phyloP scores from a whole-genome alignment of 2,113 vertebrate species.

The Indri indri region DNA sequence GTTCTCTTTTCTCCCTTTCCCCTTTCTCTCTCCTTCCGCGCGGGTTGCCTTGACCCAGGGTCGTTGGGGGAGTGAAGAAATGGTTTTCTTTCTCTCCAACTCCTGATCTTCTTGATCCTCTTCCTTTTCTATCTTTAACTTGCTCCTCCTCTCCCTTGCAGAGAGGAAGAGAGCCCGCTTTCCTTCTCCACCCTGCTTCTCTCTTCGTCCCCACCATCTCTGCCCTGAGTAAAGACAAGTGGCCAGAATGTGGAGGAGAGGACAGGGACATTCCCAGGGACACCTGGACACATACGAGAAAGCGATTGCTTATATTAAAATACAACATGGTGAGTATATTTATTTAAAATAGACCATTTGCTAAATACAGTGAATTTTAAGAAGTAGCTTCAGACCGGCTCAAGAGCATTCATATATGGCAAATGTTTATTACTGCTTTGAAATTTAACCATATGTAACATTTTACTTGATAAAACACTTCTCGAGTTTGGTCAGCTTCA shows the following conservation, averaged over 20 bases:
- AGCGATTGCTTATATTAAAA: background rate
- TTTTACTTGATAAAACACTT: constrained; percentile 23
- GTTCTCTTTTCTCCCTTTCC: background rate
- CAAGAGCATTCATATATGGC: background rate
- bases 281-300: background rate
- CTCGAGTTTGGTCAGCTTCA: background rate
- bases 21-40: background rate
- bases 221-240: background rate
- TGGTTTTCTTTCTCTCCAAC: background rate
- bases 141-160: background rate
- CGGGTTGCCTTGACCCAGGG: background rate
- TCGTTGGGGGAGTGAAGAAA: background rate
- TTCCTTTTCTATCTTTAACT: background rate
- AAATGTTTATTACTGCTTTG: background rate
- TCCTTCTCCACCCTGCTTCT: background rate
- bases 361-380: constrained; percentile 4
- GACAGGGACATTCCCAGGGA: background rate
- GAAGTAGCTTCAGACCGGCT: background rate
- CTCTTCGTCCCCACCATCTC: background rate
- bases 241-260: background rate
- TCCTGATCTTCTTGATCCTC: background rate
- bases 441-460: background rate
- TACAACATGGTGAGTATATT: background rate
- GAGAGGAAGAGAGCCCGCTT: background rate
- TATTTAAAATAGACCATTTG: background rate